Base-by-base conservation (phyloP, 2,113 vertebrate genomes). In the Rhinolophus sinicus region DNA sequence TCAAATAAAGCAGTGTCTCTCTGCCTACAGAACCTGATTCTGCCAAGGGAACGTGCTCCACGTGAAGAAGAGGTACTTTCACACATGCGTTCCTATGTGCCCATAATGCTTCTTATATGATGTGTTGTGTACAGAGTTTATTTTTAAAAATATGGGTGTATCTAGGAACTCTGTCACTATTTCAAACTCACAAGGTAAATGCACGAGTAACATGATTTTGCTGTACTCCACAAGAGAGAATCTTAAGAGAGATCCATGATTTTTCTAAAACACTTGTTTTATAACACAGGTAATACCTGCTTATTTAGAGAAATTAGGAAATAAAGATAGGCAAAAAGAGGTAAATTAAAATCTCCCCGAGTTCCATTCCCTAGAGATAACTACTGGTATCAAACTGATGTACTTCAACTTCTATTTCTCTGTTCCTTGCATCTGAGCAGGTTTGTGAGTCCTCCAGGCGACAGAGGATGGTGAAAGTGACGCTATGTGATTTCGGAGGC, bases 261-360 rank as follows among this genome's bases (percentile, higher is more conserved):
- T 81, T 91, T 80, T 44, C 80, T 58, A 72, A 92, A 89, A 44
- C 44, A 38, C 16, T 65, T 80, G 21, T 22, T 52, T 28, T 35
- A 56, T 73, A 77, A 28, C 40, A 28, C 8, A 84, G 60, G 5
- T n/a, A 18, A 22, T 35, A 44, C 18, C 77, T 87, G 38, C 30
- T 75, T 70, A 38, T 35, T 76, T 92, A 90, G 47, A 64, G 62
- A 81, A 50, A 58, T 80, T 75, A 95, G 60, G 62, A 94, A 77
- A 72, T 72, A 83, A 81, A 89, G 6, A 6, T 40, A 81, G 77
- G 12, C 14, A 33, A 90, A 87, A 44, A n/a, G 22, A 47, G 40
- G 19, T 70, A 86, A 28, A 72, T 14, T 5, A 28, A 93, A 67
- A 40, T 16, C 33, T 77, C 30, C 52, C n/a, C 22, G 54, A 70